Conservation (phyloP, 2,797 vertebrate species). For the Jordanella pulchra region DNA sequence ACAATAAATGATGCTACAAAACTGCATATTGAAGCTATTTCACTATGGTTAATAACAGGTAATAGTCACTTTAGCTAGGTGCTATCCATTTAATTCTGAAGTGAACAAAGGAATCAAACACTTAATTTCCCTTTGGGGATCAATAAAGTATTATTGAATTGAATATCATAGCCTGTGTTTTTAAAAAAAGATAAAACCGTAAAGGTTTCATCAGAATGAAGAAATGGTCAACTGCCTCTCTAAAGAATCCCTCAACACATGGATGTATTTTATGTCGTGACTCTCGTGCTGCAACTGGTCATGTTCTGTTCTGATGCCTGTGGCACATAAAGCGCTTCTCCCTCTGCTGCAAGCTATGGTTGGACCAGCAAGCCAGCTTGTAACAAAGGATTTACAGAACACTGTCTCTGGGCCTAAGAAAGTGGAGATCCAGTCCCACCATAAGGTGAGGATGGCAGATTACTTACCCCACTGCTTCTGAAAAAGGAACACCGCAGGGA, state of each 20-base stretch:
- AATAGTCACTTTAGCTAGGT: background rate
- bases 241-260: background rate
- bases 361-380: background rate
- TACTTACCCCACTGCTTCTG: background rate
- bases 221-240: background rate
- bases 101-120: background rate
- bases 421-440: background rate
- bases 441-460: constrained; percentile 4
- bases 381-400: constrained; percentile 1
- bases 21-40: background rate
- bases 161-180: background rate
- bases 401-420: background rate
- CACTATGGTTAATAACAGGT: background rate
- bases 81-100: background rate
- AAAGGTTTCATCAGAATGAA: background rate
- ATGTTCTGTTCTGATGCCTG: background rate
- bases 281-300: background rate
- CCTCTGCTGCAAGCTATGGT: constrained; percentile 6
- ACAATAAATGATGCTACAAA: background rate
- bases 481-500: background rate
- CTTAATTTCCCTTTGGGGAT: no score
- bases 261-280: background rate
- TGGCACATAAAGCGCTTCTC: background rate
- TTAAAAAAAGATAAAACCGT: background rate
- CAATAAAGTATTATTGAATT: background rate